A percentile compares a stretch with the other conserved stretches of the same genome.
Conservation (phyloP, 2,888 invertebrate species). For the Campoplex nolae region DNA sequence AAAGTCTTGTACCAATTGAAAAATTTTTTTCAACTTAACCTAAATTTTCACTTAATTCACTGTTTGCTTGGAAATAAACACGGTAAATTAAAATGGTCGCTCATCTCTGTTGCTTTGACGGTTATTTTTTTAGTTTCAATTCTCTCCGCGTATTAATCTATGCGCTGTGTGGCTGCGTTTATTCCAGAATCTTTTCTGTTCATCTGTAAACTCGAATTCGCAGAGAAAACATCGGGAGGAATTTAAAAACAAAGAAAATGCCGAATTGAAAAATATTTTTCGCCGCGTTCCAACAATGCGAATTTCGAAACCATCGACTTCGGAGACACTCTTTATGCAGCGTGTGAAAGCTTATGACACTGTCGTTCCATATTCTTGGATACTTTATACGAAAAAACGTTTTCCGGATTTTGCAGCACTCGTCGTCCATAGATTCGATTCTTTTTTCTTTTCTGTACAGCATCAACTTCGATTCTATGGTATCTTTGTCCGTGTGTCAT, state of each 20-base stretch:
- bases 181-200: not conserved
- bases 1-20: no score
- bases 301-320: not conserved
- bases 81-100: no score
- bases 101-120: no score
- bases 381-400: conserved; percentile 62
- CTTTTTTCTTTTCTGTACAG: conserved; percentile 26
- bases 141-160: no score
- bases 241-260: no score
- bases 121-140: no score
- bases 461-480: not conserved
- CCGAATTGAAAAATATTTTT: not conserved
- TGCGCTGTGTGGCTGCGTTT: not conserved
- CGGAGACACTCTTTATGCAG: not conserved
- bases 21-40: no score
- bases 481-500: not conserved
- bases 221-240: not conserved
- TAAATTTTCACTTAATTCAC: no score
- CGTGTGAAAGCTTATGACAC: conserved; percentile 43
- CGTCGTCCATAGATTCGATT: conserved; percentile 10
- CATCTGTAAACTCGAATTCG: not conserved
- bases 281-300: not conserved
- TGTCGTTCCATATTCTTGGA: conserved; percentile 40
- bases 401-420: conserved; percentile 51
- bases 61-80: no score